Conservation (phyloP, 23 tunicate species). For the Aplidium turbinatum region DNA sequence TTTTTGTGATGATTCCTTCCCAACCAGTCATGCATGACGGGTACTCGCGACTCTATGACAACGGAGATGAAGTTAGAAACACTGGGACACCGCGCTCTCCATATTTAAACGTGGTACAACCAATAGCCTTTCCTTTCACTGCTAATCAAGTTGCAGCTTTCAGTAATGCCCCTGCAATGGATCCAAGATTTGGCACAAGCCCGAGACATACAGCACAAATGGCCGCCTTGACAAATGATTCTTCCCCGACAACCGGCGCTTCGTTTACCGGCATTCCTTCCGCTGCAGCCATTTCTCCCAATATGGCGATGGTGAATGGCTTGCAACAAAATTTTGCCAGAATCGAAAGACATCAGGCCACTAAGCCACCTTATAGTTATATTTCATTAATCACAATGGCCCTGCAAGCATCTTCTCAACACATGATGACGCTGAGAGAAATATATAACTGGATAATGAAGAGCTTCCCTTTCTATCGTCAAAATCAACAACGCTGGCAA, state of each 20-base stretch:
- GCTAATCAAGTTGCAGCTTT: constrained; percentile 67
- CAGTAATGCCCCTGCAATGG: constrained; percentile 56
- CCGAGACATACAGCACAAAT: constrained; percentile 66
- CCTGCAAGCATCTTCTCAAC: constrained; percentile 77
- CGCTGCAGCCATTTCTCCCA: constrained; percentile 76
- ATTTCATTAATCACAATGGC: constrained; percentile 98
- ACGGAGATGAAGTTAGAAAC: too few relatives aligned
- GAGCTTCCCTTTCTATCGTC: constrained; percentile 92
- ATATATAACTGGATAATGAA: constrained; percentile 99
- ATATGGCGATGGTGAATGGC: constrained; percentile 80
- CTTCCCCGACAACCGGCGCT: constrained; percentile 65
- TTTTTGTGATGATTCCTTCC: too few relatives aligned
- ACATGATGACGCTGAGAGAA: constrained; percentile 97
- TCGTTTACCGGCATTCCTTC: constrained; percentile 83
- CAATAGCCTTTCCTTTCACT: too few relatives aligned
- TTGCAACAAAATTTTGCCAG: constrained; percentile 69
- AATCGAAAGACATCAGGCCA: constrained; percentile 85
- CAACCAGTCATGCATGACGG: too few relatives aligned
- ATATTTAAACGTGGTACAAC: too few relatives aligned
- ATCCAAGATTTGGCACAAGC: constrained; percentile 67
- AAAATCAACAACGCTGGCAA: constrained; percentile 98
- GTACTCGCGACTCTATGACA: too few relatives aligned
- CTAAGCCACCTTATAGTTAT: constrained; percentile 98
- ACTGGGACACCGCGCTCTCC: too few relatives aligned
- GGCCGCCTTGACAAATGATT: constrained; percentile 79